Base-by-base conservation (phyloP, 2,797 vertebrate genomes). In the Argentina silus region DNA sequence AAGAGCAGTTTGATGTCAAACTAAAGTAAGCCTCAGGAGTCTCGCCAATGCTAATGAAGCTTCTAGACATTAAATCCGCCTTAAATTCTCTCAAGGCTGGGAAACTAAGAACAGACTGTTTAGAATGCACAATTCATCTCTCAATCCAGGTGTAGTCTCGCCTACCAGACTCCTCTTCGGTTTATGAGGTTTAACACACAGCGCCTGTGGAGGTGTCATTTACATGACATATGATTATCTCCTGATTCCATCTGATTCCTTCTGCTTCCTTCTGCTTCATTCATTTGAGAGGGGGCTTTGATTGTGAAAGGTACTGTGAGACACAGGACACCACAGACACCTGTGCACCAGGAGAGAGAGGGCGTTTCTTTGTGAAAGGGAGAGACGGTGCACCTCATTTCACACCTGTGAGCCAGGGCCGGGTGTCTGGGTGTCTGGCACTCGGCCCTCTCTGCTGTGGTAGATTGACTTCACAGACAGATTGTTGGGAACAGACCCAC, bases 41-140 rank as follows among this genome's bases (percentile, higher is more conserved):
- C 59, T 15, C 23, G 12, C 59, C 59, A 60, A 60, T 14, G 21
- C 59, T 60, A 60, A 60, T 60, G 23, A 48, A 44, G 23, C 65
- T 48, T 67, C 19, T 12, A 51, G 23, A 67, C 45, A 21, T 67
- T 48, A 23, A 36, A 60, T 60, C 12, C 21, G 27, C 57, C 59
- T 60, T 42, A 60, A 42, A 60, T 14, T 11, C 59, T 42, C 27
- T 12, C 23, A 15, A 60, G 57, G 57, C 12, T 60, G 23, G 59
- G 59, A 27, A 61, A 36, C 59, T 14, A 36, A 12, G 59, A 42
- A 61, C 21, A 9, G 27, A 36, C 57, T 60, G 6, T 59, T 27
- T 59, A 11, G 19, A 21, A 59, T 27, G 11, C 9, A 21, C 21
- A 59, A 23, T 23, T 59, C 4, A 27, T 60, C 36, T 42, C 57